phyloP scores from a whole-genome alignment of 1,140 invertebrate genomes.

The Penaeus indicus region DNA sequence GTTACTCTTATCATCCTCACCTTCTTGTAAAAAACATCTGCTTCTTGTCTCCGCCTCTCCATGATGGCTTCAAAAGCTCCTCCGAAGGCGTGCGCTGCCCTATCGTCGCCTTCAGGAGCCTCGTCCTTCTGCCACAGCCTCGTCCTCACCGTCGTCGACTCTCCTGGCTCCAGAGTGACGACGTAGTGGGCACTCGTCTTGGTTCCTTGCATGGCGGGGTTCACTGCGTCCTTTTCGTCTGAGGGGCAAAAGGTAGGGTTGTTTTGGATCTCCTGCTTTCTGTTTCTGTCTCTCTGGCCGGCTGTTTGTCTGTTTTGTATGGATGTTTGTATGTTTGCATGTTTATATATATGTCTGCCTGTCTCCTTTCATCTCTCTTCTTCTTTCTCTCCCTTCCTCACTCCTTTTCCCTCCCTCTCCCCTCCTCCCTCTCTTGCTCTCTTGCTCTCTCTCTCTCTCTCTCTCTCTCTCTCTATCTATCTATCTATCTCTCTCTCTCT shows the following conservation, averaged over 20 bases:
- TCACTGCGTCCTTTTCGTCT: constrained; percentile 69
- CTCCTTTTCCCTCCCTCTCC: no score
- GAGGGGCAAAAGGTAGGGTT: not conserved
- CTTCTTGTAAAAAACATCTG: constrained; percentile 70
- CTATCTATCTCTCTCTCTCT: no score
- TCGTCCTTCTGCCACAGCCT: constrained; percentile 54
- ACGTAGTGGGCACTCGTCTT: constrained; percentile 70
- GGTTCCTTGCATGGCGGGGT: constrained; percentile 69
- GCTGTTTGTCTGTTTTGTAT: not conserved
- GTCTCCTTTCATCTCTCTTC: not conserved
- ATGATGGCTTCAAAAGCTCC: constrained; percentile 69
- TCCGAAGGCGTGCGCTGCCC: constrained; percentile 37
- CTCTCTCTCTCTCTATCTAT: no score
- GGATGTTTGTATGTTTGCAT: not conserved
- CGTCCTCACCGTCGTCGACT: constrained; percentile 66
- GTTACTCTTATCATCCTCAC: constrained; percentile 66
- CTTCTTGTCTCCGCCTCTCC: constrained; percentile 68
- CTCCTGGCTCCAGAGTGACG: constrained; percentile 68
- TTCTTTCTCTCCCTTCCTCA: no score
- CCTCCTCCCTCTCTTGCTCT: fast-evolving
- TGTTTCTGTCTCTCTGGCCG: no score
- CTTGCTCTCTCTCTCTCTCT: no score
- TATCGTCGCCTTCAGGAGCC: constrained; percentile 3
- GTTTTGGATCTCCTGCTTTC: no score
- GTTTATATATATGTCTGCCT: not conserved